A percentile compares a stretch with the other conserved stretches of the same genome.
Evolutionary conservation across 2,113 vertebrate species (phyloP).

Genomic region (Carassius gibelio): DNA sequence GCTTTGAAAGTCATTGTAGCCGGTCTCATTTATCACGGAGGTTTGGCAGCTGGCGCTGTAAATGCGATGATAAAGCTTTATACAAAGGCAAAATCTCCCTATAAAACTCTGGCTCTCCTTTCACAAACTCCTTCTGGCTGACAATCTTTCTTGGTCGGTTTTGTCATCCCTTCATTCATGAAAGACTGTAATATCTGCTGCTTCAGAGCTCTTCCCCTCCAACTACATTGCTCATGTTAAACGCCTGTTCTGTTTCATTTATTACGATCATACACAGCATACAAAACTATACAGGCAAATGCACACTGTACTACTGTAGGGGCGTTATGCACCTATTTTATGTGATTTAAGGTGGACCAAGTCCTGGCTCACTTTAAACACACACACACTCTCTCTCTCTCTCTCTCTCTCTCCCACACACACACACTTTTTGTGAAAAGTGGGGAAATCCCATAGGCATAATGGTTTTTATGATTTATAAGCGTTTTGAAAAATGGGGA

Average conservation of each 20-base stretch:
- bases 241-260: neutral
- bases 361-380: neutral
- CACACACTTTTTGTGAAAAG: too few species aligned
- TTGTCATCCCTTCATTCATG: slow-evolving; percentile 20
- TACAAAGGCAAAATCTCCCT: slow-evolving; percentile 11
- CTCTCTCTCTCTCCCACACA: too few species aligned
- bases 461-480: too few species aligned
- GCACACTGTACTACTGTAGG: neutral
- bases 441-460: too few species aligned
- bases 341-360: neutral
- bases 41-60: neutral
- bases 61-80: slow-evolving; percentile 8
- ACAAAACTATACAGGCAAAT: neutral
- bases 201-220: neutral
- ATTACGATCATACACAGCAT: slow-evolving; percentile 4
- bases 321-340: neutral
- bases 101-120: slow-evolving; percentile 7
- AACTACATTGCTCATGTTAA: slow-evolving; percentile 21
- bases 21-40: slow-evolving; percentile 5
- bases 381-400: too few species aligned
- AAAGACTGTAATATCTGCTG: slow-evolving; percentile 28
- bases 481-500: too few species aligned
- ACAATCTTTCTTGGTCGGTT: slow-evolving; percentile 26
- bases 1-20: slow-evolving; percentile 33
- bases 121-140: slow-evolving; percentile 36